phyloP scores from a whole-genome alignment of 2,888 invertebrate species.

The Endomychus coccineus region DNA sequence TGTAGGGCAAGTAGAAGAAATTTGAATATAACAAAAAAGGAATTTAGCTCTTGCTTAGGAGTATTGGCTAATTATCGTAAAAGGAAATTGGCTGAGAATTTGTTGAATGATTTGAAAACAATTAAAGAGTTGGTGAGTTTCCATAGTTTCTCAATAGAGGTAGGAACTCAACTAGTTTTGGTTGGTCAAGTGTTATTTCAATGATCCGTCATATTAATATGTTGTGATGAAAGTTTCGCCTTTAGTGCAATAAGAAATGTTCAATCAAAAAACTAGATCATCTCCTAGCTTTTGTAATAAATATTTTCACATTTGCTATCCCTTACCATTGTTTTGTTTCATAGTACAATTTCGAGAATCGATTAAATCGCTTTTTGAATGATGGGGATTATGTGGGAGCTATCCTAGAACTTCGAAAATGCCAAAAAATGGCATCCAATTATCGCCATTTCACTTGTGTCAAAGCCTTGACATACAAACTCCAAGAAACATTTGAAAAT shows the following conservation, averaged over 20 bases:
- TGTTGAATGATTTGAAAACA: constrained; percentile 70
- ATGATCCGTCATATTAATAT: too few relatives aligned
- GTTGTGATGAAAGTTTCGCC: too few relatives aligned
- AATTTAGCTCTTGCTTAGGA: constrained; percentile 79
- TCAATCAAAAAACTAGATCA: too few relatives aligned
- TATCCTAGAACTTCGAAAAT: constrained; percentile 81
- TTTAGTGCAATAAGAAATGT: too few relatives aligned
- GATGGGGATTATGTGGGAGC: constrained; percentile 85
- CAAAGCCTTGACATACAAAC: constrained; percentile 73
- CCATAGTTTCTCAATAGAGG: constrained; percentile 24
- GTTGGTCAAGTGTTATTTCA: too few relatives aligned
- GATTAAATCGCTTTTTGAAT: constrained; percentile 71
- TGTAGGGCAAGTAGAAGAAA: constrained; percentile 67
- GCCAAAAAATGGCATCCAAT: constrained; percentile 75
- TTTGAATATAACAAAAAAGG: constrained; percentile 67
- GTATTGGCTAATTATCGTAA: constrained; percentile 89
- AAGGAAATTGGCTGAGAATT: constrained; percentile 70
- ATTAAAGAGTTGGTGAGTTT: constrained; percentile 66
- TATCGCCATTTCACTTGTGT: constrained; percentile 90
- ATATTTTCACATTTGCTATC: too few relatives aligned
- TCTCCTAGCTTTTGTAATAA: too few relatives aligned
- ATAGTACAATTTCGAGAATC: constrained; percentile 75
- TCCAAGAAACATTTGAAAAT: constrained; percentile 85
- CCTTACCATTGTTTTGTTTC: too few relatives aligned
- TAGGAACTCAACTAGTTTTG: too few relatives aligned